Evolutionary conservation across 2,888 invertebrate genomes (phyloP).

Genomic region (Limnephilus lunatus): DNA sequence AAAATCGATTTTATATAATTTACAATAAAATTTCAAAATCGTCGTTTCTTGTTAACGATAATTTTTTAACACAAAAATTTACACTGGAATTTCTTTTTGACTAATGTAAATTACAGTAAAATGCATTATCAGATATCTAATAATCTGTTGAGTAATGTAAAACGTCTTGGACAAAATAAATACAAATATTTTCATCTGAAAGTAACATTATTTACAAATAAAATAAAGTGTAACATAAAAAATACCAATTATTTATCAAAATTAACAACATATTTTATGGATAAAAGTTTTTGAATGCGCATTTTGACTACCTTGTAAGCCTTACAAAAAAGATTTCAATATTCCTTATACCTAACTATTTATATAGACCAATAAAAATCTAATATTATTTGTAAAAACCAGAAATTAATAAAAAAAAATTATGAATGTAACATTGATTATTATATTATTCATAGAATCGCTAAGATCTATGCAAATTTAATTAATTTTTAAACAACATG

Average conservation of each 20-base stretch:
- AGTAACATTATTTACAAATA: neutral
- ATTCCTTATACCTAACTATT: slow-evolving; percentile 23
- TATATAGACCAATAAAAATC: neutral
- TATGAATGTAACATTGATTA: neutral
- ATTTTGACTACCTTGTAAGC: neutral
- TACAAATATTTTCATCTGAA: neutral
- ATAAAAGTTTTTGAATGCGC: slow-evolving; percentile 21
- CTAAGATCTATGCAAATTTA: slow-evolving; percentile 7
- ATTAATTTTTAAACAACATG: slow-evolving; percentile 4
- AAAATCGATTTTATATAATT: neutral
- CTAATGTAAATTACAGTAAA: too few species aligned
- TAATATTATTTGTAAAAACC: slow-evolving; percentile 7
- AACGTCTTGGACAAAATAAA: neutral
- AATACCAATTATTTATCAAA: neutral
- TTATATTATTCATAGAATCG: neutral
- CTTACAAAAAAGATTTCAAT: neutral
- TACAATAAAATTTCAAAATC: too few species aligned
- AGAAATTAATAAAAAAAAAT: slow-evolving; percentile 4
- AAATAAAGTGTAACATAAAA: neutral
- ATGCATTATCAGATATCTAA: too few species aligned
- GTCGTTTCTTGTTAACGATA: too few species aligned
- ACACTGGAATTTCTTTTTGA: too few species aligned
- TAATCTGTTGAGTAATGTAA: neutral
- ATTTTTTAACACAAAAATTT: too few species aligned
- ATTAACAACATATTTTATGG: neutral